Evolutionary conservation across 2,888 invertebrate genomes (phyloP), one percentile per base, ranked within the genome.

Genomic region (Thera obeliscata): DNA sequence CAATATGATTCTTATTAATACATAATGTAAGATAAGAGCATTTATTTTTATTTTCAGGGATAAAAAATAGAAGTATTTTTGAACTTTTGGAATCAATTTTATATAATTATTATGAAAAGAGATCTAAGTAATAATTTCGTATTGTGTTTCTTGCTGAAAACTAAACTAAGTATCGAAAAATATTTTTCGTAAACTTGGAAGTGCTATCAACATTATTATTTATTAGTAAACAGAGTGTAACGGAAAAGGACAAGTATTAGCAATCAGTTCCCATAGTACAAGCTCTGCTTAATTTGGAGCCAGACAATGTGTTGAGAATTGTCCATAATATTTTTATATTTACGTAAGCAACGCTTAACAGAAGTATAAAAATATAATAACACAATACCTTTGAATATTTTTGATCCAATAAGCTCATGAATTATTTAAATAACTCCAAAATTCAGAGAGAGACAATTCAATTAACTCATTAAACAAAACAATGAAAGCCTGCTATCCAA

Each of bases 391-490:
- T 5, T 46, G 9, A 7, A 46, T 46, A 46, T 46, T 50, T 50
- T 50, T 22, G 22, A 50, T 50, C 50, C 12, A 22, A 52, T 52
- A 3, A 52, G 8, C 33, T 48, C 64, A 58, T 58, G 33, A 58
- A 60, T 55, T 64, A 57, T 64, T 22, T 54, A 52, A 64, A 58
- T 33, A 60, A 49, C 43, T 35, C 12, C 35, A 65, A 65, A 56
- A 11, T 59, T 55, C 41, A 41, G 12, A 38, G 12, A 64, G 60
- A 58, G 58, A 60, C 61, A 36, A 57, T 61, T 66, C 56, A 61
- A 66, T 66, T 66, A 66, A 43, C 56, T 66, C 52, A 56, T 66
- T 66, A 61, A 49, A 7, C 56, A 52, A 65, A 66, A 66, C 66
- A 61, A 66, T 66, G 66, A 50, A 50, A 61, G 50, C 56, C 4